These are phyloP conservation scores for Bombus affinis DNA, from an alignment of 1,140 invertebrate genomes.

Conservation along the genomic window DNA sequence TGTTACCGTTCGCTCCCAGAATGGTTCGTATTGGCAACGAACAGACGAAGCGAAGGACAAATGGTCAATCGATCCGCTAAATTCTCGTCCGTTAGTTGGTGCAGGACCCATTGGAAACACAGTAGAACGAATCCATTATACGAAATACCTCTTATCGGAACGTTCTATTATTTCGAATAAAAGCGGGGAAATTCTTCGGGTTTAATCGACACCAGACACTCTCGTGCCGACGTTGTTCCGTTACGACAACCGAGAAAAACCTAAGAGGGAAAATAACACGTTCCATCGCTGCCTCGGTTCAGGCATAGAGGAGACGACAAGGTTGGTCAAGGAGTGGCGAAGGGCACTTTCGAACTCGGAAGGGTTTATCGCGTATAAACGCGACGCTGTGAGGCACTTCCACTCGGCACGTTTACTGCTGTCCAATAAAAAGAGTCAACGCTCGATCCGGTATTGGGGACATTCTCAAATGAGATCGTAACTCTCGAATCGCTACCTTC, in stretches of 20 bases:
- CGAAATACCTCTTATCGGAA: not conserved
- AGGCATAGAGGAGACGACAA: not conserved
- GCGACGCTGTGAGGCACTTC: conserved; percentile 28
- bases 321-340: conserved; percentile 31
- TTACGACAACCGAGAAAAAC: not conserved
- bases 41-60: not conserved
- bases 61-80: not conserved
- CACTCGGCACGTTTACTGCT: conserved; percentile 40
- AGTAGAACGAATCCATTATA: conserved; percentile 2
- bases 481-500: too few species aligned
- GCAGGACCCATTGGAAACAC: not conserved
- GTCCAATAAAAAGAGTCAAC: conserved; percentile 35
- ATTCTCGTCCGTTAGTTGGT: not conserved
- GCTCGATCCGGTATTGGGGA: conserved; percentile 32
- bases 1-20: not conserved
- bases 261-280: conserved; percentile 43
- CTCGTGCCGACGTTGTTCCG: not conserved
- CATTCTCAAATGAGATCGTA: conserved; percentile 13
- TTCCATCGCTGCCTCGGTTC: not conserved
- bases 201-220: conserved; percentile 28
- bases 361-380: conserved; percentile 36
- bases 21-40: not conserved
- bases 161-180: conserved; percentile 15
- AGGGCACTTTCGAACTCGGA: conserved; percentile 38
- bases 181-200: conserved; percentile 23